Conservation (phyloP, 2,888 invertebrate species). For the Elysia crispata region DNA sequence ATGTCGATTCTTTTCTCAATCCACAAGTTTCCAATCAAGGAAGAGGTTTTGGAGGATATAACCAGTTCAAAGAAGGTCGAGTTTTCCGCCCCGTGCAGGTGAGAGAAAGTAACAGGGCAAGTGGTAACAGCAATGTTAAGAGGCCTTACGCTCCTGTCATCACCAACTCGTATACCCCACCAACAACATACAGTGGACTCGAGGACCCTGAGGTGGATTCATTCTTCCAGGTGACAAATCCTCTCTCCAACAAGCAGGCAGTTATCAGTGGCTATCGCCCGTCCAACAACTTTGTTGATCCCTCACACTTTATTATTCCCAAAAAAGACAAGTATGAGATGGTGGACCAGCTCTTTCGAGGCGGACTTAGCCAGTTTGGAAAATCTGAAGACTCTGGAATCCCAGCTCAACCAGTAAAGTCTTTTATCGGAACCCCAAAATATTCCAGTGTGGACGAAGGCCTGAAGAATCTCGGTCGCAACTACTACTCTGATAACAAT, state of each 20-base stretch:
- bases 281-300: conserved; percentile 12
- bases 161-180: background rate
- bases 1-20: no score
- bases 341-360: background rate
- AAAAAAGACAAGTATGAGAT: conserved; percentile 9
- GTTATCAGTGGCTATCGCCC: background rate
- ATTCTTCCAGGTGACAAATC: background rate
- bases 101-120: no score
- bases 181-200: background rate
- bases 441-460: background rate
- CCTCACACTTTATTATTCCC: conserved; percentile 2
- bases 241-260: background rate
- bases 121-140: background rate
- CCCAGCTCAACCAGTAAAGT: no score
- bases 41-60: no score
- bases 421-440: background rate
- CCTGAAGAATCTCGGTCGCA: background rate
- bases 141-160: background rate
- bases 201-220: background rate
- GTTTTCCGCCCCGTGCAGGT: no score
- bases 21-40: no score
- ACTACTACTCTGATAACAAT: background rate
- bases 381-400: no score
- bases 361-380: background rate
- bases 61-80: no score